Base-by-base conservation (phyloP, 2,888 invertebrate genomes). In the Gonocerus acuteangulatus region DNA sequence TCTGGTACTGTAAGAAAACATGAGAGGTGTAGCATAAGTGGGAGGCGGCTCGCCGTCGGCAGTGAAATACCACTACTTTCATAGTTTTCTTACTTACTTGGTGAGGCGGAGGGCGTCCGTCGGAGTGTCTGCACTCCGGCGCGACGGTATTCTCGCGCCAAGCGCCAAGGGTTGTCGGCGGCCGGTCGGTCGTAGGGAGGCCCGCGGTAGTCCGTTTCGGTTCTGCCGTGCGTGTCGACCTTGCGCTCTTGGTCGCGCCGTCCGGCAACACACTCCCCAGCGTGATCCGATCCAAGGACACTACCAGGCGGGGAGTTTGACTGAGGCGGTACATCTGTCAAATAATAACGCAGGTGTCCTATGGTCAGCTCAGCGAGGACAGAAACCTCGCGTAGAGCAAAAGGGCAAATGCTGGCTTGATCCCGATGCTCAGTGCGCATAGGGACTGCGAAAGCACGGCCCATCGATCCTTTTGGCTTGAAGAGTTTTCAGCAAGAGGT, bases 281-380 rank as follows among this genome's bases (percentile, higher is more conserved):
- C 74, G 75, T 75, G 77, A 78, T 77, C 77, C 77, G 76, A 73
- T 76, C 74, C 75, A 77, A 79, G 76, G 79, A 80, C 79, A 79
- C 72, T 77, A 77, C 77, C 79, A 79, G 80, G 78, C 74, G 77
- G 79, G 79, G 79, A 80, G 80, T 81, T 81, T 81, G 80, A 79
- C 80, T 80, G 80, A 79, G 79, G 81, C 80, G 79, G 80, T 79
- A 80, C 80, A 80, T 78, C 80, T 80, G 79, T 80, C 78, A 80
- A 82, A 81, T 72, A 76, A 78, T 80, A 82, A 81, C 79, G 79
- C 78, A 80, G 80, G 77, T 79, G 77, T 79, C 80, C 80, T 78
- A 81, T 80, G 80, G 78, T 73, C 74, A 77, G 78, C 79, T 80
- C 80, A 78, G 77, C 73, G 77, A 77, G 48, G 27, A 22, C 23